Evolutionary conservation across 2,797 vertebrate genomes (phyloP).

Genomic region (Cuculus canorus): DNA sequence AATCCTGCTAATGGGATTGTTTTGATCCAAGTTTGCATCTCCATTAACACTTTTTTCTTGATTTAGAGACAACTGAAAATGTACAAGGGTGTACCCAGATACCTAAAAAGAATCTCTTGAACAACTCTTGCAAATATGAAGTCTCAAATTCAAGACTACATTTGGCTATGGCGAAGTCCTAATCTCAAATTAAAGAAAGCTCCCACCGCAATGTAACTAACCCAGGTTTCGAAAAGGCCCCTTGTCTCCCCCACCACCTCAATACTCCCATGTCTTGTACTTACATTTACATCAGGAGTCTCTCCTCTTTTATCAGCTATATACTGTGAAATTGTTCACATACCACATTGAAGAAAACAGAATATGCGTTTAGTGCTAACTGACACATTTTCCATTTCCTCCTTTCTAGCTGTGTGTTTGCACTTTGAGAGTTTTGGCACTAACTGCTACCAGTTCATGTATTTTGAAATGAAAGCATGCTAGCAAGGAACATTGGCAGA

Average conservation of each 20-base stretch:
- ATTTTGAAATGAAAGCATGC: background rate
- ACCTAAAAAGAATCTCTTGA: background rate
- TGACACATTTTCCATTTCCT: background rate
- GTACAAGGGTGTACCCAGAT: background rate
- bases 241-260: background rate
- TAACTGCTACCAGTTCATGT: background rate
- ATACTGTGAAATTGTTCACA: background rate
- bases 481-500: background rate
- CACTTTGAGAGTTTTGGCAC: background rate
- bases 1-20: background rate
- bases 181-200: background rate
- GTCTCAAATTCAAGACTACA: background rate
- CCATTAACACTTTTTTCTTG: background rate
- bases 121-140: background rate
- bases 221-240: background rate
- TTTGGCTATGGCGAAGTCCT: background rate
- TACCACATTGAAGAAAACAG: background rate
- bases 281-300: background rate
- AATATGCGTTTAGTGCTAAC: background rate
- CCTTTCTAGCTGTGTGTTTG: background rate
- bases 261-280: background rate
- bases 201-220: background rate
- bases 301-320: background rate
- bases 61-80: background rate
- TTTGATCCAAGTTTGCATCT: background rate